Percentiles rank a stretch among this genome's conserved stretches.
phyloP scores from a whole-genome alignment of 2,113 vertebrate species.

The Quiscalus mexicanus region DNA sequence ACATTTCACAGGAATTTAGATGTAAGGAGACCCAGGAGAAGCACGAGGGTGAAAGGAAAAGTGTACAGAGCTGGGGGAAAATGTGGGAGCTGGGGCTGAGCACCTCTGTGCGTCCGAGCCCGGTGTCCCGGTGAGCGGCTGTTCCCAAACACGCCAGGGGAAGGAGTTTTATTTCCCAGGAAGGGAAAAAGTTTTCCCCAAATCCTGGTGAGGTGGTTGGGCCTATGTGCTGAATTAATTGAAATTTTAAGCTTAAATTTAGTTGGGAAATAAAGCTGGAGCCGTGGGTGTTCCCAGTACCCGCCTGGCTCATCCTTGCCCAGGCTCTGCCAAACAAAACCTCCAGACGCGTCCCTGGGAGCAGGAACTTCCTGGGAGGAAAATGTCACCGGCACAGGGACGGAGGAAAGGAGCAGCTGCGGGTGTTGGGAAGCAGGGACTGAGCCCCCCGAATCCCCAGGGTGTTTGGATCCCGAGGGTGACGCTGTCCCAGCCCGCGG shows the following conservation, averaged over 20 bases:
- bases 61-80: background rate
- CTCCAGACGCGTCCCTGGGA: background rate
- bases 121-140: fast-evolving
- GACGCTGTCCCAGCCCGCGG: fast-evolving
- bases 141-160: background rate
- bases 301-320: background rate
- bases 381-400: background rate
- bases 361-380: background rate
- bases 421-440: fast-evolving
- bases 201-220: background rate
- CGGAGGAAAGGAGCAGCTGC: background rate
- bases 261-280: background rate
- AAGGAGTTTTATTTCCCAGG: fast-evolving
- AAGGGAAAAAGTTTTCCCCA: background rate
- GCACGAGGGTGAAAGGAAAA: background rate
- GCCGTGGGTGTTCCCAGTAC: background rate
- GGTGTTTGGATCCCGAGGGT: fast-evolving
- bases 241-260: background rate
- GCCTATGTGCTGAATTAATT: background rate
- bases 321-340: background rate
- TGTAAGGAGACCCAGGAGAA: background rate
- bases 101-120: background rate
- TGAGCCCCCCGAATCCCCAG: background rate
- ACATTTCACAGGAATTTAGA: fast-evolving
- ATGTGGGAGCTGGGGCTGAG: background rate